Evolutionary conservation across 2,888 invertebrate species (phyloP).

Genomic region (Blomia tropicalis): DNA sequence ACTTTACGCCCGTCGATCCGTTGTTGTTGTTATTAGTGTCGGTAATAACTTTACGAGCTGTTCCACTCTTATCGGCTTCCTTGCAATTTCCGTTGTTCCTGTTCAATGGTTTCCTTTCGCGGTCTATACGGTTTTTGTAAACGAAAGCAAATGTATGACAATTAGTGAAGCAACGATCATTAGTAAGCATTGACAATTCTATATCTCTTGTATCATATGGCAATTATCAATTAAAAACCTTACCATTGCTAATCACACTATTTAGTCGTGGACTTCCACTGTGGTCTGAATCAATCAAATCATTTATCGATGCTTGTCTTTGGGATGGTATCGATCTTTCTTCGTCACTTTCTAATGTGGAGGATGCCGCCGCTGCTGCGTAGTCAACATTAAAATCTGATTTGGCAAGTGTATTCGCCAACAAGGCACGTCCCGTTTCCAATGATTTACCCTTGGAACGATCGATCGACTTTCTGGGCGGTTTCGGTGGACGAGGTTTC

Average conservation of each 20-base stretch:
- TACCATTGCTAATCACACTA: conserved; percentile 14
- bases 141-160: background rate
- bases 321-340: background rate
- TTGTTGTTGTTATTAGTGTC: background rate
- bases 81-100: too few relatives aligned
- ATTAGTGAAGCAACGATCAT: too few relatives aligned
- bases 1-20: background rate
- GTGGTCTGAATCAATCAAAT: background rate
- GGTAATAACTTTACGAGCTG: background rate
- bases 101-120: background rate
- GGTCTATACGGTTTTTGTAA: background rate
- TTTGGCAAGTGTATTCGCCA: background rate
- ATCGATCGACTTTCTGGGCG: background rate
- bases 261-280: background rate
- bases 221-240: background rate
- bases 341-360: background rate
- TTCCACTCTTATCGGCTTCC: too few relatives aligned
- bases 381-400: conserved; percentile 9
- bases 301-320: background rate
- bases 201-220: too few relatives aligned
- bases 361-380: background rate
- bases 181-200: background rate
- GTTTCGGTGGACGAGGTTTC: background rate
- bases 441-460: background rate
- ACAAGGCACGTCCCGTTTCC: background rate